Evolutionary conservation across 2,113 vertebrate genomes (phyloP), one percentile per base, ranked within the genome.

Genomic region (Thymallus thymallus): DNA sequence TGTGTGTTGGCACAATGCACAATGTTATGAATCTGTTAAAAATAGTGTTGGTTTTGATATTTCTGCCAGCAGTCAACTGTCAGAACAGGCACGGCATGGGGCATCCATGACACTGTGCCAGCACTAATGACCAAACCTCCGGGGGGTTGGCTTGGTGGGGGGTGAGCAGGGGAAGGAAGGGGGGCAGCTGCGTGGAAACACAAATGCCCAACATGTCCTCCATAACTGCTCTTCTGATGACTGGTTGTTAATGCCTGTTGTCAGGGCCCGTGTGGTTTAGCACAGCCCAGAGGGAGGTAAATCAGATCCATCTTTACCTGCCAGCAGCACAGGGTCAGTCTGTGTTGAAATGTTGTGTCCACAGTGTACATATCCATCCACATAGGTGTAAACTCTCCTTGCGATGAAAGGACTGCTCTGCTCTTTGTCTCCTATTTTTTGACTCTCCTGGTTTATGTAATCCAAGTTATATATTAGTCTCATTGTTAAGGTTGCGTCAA

Each of bases 211-310:
- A 5, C n/a, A 65, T 23, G 51, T n/a, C 26, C 5, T 30, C 51
- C 55, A 78, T n/a, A 74, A 78, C 48, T 48, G 18, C 5, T 30
- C 12, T 22, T 62, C 41, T 70, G 65, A 61, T 77, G 72, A 26
- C 65, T 48, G 61, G 20, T 26, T 14, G 30, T 71, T 64, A 29
- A 69, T 75, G 18, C 30, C 26, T 3, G 68, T 24, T 72, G 22
- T 80, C 30, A 69, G 62, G 61, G 72, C 70, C 69, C 61, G 12
- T 35, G 14, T 12, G n/a, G 20, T 66, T 71, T 35, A 32, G 29
- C 35, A 74, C 29, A 61, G 7, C 35, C 18, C 12, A 35, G 20
- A 48, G 35, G 45, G 45, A 30, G 26, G 45, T 74, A 67, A 56
- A 67, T 67, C 61, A 65, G 26, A 6, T 6, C 16, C 20, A 73